A percentile compares a stretch with the other conserved stretches of the same genome.
phyloP scores from a whole-genome alignment of 1,140 invertebrate genomes.

The Aphidius gifuensis region DNA sequence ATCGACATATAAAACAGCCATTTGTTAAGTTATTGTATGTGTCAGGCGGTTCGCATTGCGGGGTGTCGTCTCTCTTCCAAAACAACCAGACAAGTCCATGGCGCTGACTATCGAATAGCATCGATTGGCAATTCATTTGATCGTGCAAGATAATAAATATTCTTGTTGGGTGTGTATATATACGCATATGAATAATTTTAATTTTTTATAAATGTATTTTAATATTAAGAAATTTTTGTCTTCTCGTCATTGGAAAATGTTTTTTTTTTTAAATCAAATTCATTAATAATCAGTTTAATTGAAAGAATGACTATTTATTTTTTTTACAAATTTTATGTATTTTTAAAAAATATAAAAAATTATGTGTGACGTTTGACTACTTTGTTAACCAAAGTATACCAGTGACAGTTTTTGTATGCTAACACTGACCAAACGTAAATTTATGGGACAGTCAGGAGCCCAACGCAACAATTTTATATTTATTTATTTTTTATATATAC shows the following conservation, averaged over 20 bases:
- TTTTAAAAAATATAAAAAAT: not conserved
- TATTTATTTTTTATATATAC: not conserved
- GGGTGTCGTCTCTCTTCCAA: conserved; percentile 48
- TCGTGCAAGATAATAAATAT: conserved; percentile 52
- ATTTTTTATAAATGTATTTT: no score
- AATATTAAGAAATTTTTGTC: no score
- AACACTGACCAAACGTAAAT: conserved; percentile 42
- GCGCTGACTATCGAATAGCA: conserved; percentile 39
- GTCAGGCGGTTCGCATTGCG: conserved; percentile 49
- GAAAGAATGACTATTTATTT: not conserved
- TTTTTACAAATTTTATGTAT: not conserved
- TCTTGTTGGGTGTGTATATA: not conserved
- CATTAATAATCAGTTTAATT: no score
- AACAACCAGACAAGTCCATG: not conserved
- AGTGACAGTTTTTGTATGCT: conserved; percentile 43
- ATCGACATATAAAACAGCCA: conserved; percentile 53
- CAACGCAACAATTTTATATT: conserved; percentile 8
- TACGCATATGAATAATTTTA: no score
- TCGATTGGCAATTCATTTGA: conserved; percentile 56
- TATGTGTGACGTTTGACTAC: conserved; percentile 27
- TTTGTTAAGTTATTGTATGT: conserved; percentile 49
- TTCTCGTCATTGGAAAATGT: no score
- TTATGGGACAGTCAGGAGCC: conserved; percentile 40
- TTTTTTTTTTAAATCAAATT: no score
- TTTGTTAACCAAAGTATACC: conserved; percentile 49